Evolutionary conservation across 1,140 invertebrate species (phyloP).

Genomic region (Geopemphigus sp.): DNA sequence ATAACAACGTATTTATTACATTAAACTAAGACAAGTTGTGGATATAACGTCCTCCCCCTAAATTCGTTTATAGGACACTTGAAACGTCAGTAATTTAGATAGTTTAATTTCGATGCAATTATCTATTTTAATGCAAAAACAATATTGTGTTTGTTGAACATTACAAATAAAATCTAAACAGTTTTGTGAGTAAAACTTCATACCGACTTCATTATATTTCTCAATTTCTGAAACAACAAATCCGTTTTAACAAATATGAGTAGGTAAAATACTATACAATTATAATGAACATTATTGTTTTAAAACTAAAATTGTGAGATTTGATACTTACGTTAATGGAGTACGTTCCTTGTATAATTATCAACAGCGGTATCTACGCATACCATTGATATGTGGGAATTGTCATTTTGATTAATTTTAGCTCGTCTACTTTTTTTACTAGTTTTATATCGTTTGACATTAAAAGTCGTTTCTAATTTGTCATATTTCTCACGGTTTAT

Average conservation of each 20-base stretch:
- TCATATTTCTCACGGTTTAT: neutral
- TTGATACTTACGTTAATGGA: neutral
- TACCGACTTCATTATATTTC: neutral
- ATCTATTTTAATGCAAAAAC: too few species aligned
- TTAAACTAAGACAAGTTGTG: too few species aligned
- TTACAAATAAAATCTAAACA: neutral
- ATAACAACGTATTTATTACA: too few species aligned
- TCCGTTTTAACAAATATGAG: neutral
- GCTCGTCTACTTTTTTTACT: neutral
- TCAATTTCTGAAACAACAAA: neutral
- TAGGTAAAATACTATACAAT: too few species aligned
- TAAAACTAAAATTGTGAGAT: too few species aligned
- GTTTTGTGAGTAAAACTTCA: neutral
- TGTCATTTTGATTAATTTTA: neutral
- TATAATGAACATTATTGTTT: too few species aligned
- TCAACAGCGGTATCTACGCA: neutral
- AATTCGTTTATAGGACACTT: too few species aligned
- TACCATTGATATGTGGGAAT: neutral
- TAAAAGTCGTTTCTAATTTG: neutral
- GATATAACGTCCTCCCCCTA: too few species aligned
- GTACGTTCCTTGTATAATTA: neutral
- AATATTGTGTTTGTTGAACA: too few species aligned
- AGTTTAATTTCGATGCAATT: too few species aligned
- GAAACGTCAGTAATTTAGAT: too few species aligned
- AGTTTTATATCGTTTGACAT: constrained; percentile 1